Percentiles rank a stretch among this genome's conserved stretches.
Evolutionary conservation across 2,888 invertebrate species (phyloP).

Genomic region (Oscheius myriophilus): DNA sequence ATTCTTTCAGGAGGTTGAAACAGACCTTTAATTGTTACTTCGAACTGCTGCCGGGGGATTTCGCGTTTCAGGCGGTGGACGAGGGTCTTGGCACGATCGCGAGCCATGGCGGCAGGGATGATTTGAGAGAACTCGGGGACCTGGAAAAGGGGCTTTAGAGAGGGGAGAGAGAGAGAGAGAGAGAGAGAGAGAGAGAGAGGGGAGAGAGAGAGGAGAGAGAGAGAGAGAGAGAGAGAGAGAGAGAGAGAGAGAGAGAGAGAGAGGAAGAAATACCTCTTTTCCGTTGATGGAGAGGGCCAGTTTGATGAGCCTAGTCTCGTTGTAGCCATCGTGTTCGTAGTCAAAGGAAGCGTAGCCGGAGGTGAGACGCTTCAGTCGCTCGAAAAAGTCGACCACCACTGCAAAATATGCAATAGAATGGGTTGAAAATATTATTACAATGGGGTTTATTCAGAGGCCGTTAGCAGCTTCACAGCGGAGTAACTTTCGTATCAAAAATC

Average conservation of each 20-base stretch:
- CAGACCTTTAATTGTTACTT: conserved; percentile 52
- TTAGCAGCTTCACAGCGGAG: no score
- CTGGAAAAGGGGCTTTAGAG: conserved; percentile 1
- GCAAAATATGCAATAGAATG: neutral
- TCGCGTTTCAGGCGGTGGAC: conserved; percentile 61
- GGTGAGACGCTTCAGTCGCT: conserved; percentile 82
- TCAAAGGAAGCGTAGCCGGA: conserved; percentile 95
- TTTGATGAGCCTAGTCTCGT: conserved; percentile 82
- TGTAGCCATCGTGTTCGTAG: conserved; percentile 88
- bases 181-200: conserved; percentile 9
- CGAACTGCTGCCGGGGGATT: conserved; percentile 67
- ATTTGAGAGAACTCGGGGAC: conserved; percentile 65
- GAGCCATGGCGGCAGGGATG: conserved; percentile 57
- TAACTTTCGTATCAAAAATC: no score
- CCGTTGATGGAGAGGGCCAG: conserved; percentile 82
- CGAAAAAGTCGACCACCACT: conserved; percentile 93
- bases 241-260: no score
- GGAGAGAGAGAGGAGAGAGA: neutral
- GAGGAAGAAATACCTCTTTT: conserved; percentile 47
- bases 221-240: no score
- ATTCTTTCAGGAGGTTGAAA: neutral
- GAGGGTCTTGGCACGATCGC: conserved; percentile 56
- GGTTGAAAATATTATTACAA: neutral
- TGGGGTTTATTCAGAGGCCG: no score
- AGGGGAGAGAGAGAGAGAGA: no score